Conservation (phyloP, 2,797 vertebrate species). For the Avahi laniger region DNA sequence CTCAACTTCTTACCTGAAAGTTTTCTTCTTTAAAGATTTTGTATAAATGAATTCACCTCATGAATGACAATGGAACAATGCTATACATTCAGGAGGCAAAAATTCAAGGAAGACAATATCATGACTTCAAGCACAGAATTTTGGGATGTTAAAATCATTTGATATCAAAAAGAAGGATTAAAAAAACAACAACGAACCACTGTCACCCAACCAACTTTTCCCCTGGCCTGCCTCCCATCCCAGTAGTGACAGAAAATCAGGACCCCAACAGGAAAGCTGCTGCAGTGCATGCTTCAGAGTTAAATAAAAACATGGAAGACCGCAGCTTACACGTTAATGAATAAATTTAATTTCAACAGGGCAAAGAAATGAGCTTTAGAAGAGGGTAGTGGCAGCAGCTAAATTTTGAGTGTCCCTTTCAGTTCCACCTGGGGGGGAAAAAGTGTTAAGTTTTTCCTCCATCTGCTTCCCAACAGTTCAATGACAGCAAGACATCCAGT, state of each 20-base stretch:
- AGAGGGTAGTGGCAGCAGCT: neutral
- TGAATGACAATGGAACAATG: conserved; percentile 27
- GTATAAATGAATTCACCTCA: conserved; percentile 38
- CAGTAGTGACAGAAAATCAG: neutral
- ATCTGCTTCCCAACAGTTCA: conserved; percentile 28
- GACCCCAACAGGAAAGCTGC: neutral
- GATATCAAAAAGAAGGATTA: neutral
- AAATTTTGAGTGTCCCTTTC: conserved; percentile 17
- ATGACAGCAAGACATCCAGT: conserved; percentile 36
- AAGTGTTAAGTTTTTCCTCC: neutral
- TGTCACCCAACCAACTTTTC: neutral
- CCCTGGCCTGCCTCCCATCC: neutral
- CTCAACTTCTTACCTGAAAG: conserved; percentile 76
- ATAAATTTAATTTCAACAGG: conserved; percentile 46
- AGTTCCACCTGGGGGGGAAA: conserved; percentile 31
- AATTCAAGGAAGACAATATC: conserved; percentile 39
- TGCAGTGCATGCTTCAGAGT: neutral
- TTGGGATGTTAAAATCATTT: conserved; percentile 27
- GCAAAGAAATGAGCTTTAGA: conserved; percentile 51
- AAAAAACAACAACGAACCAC: neutral
- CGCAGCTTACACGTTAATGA: neutral
- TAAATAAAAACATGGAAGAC: neutral
- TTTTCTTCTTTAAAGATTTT: conserved; percentile 74
- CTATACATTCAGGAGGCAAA: conserved; percentile 10
- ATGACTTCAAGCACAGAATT: conserved; percentile 4